phyloP scores from a whole-genome alignment of 2,113 vertebrate genomes.

The Tinamus guttatus region DNA sequence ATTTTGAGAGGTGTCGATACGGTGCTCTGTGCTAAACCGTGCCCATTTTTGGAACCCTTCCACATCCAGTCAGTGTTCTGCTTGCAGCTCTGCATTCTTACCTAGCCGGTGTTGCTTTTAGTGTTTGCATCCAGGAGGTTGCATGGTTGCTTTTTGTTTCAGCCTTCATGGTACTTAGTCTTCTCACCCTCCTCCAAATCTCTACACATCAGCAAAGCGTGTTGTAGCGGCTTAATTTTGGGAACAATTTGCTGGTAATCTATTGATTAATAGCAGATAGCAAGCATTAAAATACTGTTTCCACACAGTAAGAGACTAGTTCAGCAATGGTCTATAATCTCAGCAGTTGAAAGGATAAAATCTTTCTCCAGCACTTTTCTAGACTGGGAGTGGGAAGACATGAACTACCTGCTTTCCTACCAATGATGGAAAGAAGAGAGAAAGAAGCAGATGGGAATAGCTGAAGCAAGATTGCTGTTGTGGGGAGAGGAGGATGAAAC shows the following conservation, averaged over 20 bases:
- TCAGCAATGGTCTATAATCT: not conserved
- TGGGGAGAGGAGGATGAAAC: not conserved
- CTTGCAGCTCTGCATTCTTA: not conserved
- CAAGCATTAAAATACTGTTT: not conserved
- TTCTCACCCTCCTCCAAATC: not conserved
- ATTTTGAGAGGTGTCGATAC: not conserved
- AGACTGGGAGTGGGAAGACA: not conserved
- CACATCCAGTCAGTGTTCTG: not conserved
- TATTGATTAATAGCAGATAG: not conserved
- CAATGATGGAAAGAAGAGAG: not conserved
- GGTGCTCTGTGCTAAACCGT: not conserved
- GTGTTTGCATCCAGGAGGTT: not conserved
- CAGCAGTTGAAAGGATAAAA: not conserved
- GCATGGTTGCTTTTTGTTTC: not conserved
- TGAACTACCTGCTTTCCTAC: not conserved
- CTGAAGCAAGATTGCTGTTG: not conserved
- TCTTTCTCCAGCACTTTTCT: not conserved
- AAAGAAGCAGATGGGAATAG: not conserved
- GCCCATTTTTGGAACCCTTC: not conserved
- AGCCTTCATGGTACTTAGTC: not conserved
- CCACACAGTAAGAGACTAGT: not conserved
- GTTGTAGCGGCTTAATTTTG: not conserved
- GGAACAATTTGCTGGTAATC: not conserved
- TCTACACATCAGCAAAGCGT: not conserved
- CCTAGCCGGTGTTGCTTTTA: not conserved